Evolutionary conservation across 2,888 invertebrate species (phyloP), one percentile per base, ranked within the genome.

Genomic region (Thymelicus sylvestris): DNA sequence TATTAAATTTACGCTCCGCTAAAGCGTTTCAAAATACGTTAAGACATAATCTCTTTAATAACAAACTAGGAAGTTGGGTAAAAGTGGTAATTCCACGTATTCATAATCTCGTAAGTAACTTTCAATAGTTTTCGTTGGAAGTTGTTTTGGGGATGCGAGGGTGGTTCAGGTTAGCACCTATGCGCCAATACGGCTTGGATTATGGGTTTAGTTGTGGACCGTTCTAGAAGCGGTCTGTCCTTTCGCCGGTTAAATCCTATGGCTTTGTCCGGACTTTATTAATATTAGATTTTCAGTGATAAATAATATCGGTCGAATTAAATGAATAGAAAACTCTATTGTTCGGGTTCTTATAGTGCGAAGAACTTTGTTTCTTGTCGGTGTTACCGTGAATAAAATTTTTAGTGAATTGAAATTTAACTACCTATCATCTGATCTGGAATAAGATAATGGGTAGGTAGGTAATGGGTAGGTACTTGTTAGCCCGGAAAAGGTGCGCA

Each of bases 171-270:
- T 92, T 93, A 94, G 89, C 85, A 86, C 87, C 86, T 88, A 86
- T 86, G 91, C 90, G 88, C 90, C 91, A 92, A 91, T 88, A 86
- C 83, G 84, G 86, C 89, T 81, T 87, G 93, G 94, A 94, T 94
- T 92, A 94, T 80, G 85, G 92, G 90, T 90, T 92, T 91, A 89
- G 89, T 84, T 81, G 83, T 77, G 81, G 82, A 76, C 69, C 83
- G 83, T 81, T 76, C 83, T 83, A 67, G 50, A 50, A 80, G 79
- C 80, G 77, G 71, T 77, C 85, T 78, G 87, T 83, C 88, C 86
- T 86, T 84, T 86, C 93, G 91, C 91, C 92, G 91, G 82, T 87
- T 88, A 86, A 91, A 87, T 85, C 91, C 86, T 79, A 75, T 77
- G 83, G 87, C 88, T 88, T 65, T 86, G 84, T 83, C 83, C 79